Conservation (phyloP, 2,797 vertebrate species). For the Geotrypetes seraphini region DNA sequence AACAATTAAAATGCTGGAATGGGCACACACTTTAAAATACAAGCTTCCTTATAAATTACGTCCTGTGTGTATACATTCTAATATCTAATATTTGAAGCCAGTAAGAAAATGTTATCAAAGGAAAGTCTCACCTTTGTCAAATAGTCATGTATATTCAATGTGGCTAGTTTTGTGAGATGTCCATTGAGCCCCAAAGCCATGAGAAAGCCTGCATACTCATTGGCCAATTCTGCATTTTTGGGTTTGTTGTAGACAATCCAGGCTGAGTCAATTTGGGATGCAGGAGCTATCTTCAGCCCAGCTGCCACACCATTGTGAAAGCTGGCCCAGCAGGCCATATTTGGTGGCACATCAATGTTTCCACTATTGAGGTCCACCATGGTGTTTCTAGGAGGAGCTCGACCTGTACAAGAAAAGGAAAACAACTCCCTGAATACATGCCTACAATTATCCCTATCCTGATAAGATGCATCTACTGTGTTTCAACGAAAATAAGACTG, state of each 20-base stretch:
- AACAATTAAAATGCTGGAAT: too few relatives aligned
- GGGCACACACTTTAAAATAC: too few relatives aligned
- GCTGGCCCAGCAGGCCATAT: slow-evolving; percentile 96
- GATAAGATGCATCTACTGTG: too few relatives aligned
- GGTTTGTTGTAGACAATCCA: slow-evolving; percentile 98
- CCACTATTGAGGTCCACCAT: slow-evolving; percentile 93
- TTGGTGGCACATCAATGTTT: slow-evolving; percentile 92
- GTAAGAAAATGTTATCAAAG: too few relatives aligned
- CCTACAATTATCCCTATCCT: too few relatives aligned
- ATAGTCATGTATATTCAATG: slow-evolving; percentile 93
- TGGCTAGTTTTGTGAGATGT: slow-evolving; percentile 91
- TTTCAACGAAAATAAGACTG: too few relatives aligned
- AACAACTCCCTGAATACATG: too few relatives aligned
- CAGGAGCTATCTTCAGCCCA: slow-evolving; percentile 88
- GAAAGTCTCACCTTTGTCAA: slow-evolving; percentile 77
- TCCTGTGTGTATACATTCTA: too few relatives aligned
- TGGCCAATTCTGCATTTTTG: slow-evolving; percentile 85
- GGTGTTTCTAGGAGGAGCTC: slow-evolving; percentile 87
- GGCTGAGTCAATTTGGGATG: slow-evolving; percentile 90
- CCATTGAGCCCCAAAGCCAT: slow-evolving; percentile 94
- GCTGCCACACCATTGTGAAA: slow-evolving; percentile 96
- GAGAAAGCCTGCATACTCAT: slow-evolving; percentile 95
- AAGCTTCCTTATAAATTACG: too few relatives aligned
- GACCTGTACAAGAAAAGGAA: slow-evolving; percentile 50
- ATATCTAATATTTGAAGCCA: too few relatives aligned